These are phyloP conservation scores for Papilio glaucus DNA, from an alignment of 1,140 invertebrate species.

Conservation along the genomic window DNA sequence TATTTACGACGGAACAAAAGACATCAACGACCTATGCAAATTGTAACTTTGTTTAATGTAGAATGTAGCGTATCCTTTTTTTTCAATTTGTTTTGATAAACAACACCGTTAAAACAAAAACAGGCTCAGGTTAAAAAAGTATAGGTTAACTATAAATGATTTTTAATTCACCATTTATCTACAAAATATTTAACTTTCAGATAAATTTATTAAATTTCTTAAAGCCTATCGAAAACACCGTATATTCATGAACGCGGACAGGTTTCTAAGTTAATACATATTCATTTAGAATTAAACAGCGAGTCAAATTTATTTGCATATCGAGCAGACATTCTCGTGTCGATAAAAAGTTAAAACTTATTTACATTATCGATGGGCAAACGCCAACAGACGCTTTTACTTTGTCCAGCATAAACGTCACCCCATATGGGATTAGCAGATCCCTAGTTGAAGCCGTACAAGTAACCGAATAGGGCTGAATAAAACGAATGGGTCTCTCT, in stretches of 20 bases:
- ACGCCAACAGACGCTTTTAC: background rate
- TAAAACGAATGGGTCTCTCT: background rate
- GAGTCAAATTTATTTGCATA: slow-evolving; percentile 5
- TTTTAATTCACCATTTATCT: background rate
- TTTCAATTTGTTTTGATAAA: background rate
- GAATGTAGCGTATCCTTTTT: background rate
- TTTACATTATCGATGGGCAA: background rate
- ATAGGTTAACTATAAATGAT: background rate
- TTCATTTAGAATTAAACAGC: too few species aligned
- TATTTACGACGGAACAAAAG: slow-evolving; percentile 39
- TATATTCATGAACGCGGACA: background rate
- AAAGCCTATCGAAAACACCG: slow-evolving; percentile 4
- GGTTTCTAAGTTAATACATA: slow-evolving; percentile 2
- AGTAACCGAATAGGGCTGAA: background rate
- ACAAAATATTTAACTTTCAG: too few species aligned
- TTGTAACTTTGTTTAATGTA: background rate
- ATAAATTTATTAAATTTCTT: background rate
- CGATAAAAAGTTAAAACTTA: slow-evolving; percentile 9
- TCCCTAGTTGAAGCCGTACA: background rate
- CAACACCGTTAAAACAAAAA: too few species aligned
- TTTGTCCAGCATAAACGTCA: background rate
- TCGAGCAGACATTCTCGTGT: background rate
- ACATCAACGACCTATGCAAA: slow-evolving; percentile 43
- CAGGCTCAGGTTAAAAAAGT: background rate
- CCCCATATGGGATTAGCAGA: background rate